A percentile compares a stretch with the other conserved stretches of the same genome.
Evolutionary conservation across 35 echinoderm and acorn worm genomes (phyloP).

Genomic region (Heliocidaris erythrogramma): DNA sequence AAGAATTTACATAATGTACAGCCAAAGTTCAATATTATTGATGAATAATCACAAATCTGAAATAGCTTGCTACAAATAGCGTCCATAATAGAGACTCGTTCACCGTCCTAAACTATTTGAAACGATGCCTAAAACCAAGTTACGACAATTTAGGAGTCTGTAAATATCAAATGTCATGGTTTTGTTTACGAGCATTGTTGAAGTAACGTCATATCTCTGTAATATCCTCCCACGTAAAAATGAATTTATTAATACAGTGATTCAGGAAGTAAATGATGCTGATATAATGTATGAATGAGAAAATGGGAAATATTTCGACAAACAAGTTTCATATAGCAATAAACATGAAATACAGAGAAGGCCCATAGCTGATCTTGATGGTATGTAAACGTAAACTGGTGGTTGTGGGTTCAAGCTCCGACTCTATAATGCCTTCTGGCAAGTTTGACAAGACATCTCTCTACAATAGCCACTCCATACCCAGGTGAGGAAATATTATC

Average conservation of each 20-base stretch:
- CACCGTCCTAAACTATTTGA: too few relatives aligned
- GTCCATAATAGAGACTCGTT: too few relatives aligned
- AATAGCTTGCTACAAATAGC: too few relatives aligned
- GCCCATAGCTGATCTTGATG: too few relatives aligned
- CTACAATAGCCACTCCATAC: too few relatives aligned
- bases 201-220: background rate
- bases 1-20: background rate
- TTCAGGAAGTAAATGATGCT: background rate
- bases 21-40: too few relatives aligned
- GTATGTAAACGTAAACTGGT: too few relatives aligned
- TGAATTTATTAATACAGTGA: background rate
- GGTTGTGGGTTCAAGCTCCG: too few relatives aligned
- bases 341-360: background rate
- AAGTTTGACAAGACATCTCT: too few relatives aligned
- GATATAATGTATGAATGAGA: background rate
- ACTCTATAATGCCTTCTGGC: too few relatives aligned
- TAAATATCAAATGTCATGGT: background rate
- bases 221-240: background rate
- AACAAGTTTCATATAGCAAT: background rate
- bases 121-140: background rate
- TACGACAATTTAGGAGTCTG: background rate
- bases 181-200: background rate
- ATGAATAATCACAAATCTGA: too few relatives aligned
- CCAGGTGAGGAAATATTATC: too few relatives aligned
- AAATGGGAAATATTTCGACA: background rate